Evolutionary conservation across 2,888 invertebrate species (phyloP), one percentile per base, ranked within the genome.

Genomic region (Artemia sp.): DNA sequence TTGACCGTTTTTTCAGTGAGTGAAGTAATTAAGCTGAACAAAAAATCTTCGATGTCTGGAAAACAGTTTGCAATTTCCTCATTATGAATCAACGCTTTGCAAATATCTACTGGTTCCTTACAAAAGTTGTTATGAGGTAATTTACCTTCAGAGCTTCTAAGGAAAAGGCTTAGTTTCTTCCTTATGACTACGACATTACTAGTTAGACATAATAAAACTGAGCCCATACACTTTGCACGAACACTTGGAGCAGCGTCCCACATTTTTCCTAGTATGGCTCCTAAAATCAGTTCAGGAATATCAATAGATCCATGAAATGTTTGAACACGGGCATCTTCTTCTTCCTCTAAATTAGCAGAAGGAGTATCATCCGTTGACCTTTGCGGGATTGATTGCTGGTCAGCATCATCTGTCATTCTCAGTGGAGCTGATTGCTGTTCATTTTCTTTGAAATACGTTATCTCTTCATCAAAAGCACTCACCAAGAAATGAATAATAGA

Each of bases 101-200:
- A 24, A 24, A 58, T 58, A 58, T 58, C 64, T 2, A 58, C 64
- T 24, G 64, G 64, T 24, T 58, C 64, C 64, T 24, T 58, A n/a
- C n/a, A 58, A 58, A 58, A 19, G 24, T 58, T 58, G 64, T 58
- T 58, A 19, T n/a, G n/a, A n/a, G 64, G 64, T 58, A 58, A 24
- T 58, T 24, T 8, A 9, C 64, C 64, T 19, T n/a, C 24, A 24
- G 24, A 58, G 8, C 24, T 58, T 58, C 64, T 58, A 24, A 58
- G 24, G 24, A 58, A 58, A n/a, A 19, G 64, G 64, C 64, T 24
- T 24, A 58, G 11, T 58, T 9, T 58, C 8, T 58, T 58, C 11
- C 24, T 58, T 24, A 58, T 58, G 8, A 19, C 14, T 19, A 11
- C 14, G 11, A 58, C 64, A 24, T 58, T 24, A 58, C 64, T 19